Percentiles rank a stretch among this genome's conserved stretches.
Conservation (phyloP, 2,888 invertebrate species). For the Pachycephus smyrnensis region DNA sequence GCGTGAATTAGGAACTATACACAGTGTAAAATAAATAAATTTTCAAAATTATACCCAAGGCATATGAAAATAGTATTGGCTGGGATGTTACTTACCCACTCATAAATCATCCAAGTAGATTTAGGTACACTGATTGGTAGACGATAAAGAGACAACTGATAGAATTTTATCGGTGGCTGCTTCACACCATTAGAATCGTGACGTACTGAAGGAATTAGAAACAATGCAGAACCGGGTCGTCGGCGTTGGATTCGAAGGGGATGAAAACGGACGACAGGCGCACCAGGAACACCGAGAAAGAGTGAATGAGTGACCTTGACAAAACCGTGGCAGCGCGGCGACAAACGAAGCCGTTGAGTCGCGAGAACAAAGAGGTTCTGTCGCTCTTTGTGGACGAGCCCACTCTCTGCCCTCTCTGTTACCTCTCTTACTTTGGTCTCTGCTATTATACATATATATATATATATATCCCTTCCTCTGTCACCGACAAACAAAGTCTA, state of each 20-base stretch:
- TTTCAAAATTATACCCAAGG: too few species aligned
- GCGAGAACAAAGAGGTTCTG: constrained; percentile 65
- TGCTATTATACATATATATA: background rate
- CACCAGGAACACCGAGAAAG: background rate
- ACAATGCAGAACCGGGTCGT: background rate
- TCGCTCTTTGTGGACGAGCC: constrained; percentile 59
- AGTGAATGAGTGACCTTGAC: constrained; percentile 66
- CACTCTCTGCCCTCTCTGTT: constrained; percentile 28
- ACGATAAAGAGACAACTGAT: too few species aligned
- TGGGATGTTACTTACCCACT: too few species aligned
- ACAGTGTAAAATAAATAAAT: too few species aligned
- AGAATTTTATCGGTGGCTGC: too few species aligned
- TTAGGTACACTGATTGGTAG: too few species aligned
- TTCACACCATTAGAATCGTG: too few species aligned
- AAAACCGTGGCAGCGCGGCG: constrained; percentile 60
- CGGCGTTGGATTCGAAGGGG: background rate
- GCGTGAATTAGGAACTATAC: too few species aligned
- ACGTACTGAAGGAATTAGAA: background rate
- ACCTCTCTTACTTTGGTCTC: constrained; percentile 27
- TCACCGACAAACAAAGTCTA: background rate
- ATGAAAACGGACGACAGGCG: constrained; percentile 5
- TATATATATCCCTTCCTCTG: constrained; percentile 2
- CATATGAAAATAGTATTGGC: too few species aligned
- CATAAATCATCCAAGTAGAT: too few species aligned
- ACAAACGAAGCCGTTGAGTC: constrained; percentile 62